phyloP scores from a whole-genome alignment of 2,888 invertebrate genomes.

The Xestia xanthographa region DNA sequence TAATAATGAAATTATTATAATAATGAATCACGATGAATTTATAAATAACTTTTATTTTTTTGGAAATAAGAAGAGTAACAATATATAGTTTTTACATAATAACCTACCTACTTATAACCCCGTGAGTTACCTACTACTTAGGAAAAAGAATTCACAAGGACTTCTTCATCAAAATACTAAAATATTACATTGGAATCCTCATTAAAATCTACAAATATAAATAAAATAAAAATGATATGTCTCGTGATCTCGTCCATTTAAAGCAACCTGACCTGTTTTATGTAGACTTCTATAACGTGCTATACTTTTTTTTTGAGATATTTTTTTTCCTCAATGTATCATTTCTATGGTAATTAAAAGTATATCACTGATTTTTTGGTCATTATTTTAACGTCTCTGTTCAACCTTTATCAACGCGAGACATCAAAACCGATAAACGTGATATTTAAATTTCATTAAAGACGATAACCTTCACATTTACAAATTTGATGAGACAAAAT shows the following conservation, averaged over 20 bases:
- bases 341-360: constrained; percentile 21
- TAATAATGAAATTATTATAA: too few relatives aligned
- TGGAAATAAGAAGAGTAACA: neutral
- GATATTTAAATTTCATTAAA: constrained; percentile 55
- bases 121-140: neutral
- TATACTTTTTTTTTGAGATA: constrained; percentile 10
- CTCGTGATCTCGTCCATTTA: neutral
- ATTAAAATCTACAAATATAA: neutral
- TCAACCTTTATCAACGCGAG: constrained; percentile 21
- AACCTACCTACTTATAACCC: neutral
- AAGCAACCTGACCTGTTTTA: constrained; percentile 21
- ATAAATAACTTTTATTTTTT: too few relatives aligned
- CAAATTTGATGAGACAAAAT: constrained; percentile 16
- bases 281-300: neutral
- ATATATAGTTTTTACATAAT: neutral
- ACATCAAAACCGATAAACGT: constrained; percentile 35
- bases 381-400: constrained; percentile 21
- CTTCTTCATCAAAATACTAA: neutral
- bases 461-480: constrained; percentile 57
- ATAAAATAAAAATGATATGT: neutral
- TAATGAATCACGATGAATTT: too few relatives aligned
- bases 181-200: neutral
- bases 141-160: neutral
- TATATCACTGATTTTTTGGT: constrained; percentile 14
- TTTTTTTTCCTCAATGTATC: neutral